These are phyloP conservation scores for Rhopalosiphum padi DNA, from an alignment of 1,140 invertebrate species.

Conservation along the genomic window DNA sequence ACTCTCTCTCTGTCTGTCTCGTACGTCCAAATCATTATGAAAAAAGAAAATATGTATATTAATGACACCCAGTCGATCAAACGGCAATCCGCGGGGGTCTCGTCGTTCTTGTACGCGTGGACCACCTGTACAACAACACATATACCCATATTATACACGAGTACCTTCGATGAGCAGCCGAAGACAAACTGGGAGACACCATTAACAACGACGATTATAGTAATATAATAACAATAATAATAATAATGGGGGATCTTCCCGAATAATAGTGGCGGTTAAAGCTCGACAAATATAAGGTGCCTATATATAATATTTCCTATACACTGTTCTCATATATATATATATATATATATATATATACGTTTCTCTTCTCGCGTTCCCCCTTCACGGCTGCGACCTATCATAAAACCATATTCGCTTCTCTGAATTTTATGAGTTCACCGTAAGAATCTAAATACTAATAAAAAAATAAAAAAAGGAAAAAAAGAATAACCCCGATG, in stretches of 20 bases:
- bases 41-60: constrained; percentile 41
- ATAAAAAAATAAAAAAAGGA: not conserved
- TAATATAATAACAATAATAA: constrained; percentile 45
- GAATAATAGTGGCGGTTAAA: constrained; percentile 41
- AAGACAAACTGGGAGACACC: constrained; percentile 45
- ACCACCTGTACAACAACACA: constrained; percentile 20
- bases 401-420: constrained; percentile 51
- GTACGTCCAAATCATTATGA: not conserved
- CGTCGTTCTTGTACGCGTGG: not conserved
- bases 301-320: not conserved
- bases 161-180: not conserved
- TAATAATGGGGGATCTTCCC: not conserved
- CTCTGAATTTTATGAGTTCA: constrained; percentile 38
- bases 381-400: not conserved
- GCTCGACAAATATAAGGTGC: not conserved
- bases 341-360: not conserved
- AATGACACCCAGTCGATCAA: constrained; percentile 48
- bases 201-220: constrained; percentile 41
- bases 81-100: constrained; percentile 42
- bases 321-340: not conserved
- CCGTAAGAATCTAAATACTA: constrained; percentile 31
- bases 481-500: not conserved
- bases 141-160: not conserved
- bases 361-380: no score
- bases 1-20: not conserved